Evolutionary conservation across 2,888 invertebrate species (phyloP).

Genomic region (Apamea crenata): DNA sequence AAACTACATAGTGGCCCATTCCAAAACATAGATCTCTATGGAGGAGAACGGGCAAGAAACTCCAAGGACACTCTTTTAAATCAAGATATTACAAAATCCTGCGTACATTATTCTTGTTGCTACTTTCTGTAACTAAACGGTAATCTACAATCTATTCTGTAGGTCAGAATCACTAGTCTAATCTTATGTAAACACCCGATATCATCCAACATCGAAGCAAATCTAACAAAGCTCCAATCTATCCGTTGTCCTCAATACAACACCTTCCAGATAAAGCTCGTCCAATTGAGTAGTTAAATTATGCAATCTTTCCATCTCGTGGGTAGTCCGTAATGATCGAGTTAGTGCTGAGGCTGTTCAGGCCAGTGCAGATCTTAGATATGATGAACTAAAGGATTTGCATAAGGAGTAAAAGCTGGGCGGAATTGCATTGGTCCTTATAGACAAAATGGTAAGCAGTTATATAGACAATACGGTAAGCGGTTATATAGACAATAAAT

Average conservation of each 20-base stretch:
- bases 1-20: neutral
- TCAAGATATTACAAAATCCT: neutral
- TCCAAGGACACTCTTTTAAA: neutral
- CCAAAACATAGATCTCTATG: neutral
- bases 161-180: slow-evolving; percentile 10
- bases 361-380: slow-evolving; percentile 60
- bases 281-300: slow-evolving; percentile 68
- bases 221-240: slow-evolving; percentile 46
- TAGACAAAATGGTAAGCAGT: slow-evolving; percentile 7
- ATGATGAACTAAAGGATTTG: slow-evolving; percentile 58
- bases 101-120: neutral
- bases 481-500: neutral
- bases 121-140: neutral
- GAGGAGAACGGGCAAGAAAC: neutral
- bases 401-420: slow-evolving; percentile 55
- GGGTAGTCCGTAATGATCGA: slow-evolving; percentile 71
- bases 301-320: slow-evolving; percentile 71
- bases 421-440: slow-evolving; percentile 31
- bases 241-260: slow-evolving; percentile 52
- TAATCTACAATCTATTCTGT: neutral
- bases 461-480: neutral
- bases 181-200: slow-evolving; percentile 39
- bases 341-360: slow-evolving; percentile 53
- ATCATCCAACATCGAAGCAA: slow-evolving; percentile 19
- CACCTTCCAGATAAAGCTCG: slow-evolving; percentile 48